Base-by-base conservation (phyloP, 2,113 vertebrate species). In the Saimiri boliviensis region DNA sequence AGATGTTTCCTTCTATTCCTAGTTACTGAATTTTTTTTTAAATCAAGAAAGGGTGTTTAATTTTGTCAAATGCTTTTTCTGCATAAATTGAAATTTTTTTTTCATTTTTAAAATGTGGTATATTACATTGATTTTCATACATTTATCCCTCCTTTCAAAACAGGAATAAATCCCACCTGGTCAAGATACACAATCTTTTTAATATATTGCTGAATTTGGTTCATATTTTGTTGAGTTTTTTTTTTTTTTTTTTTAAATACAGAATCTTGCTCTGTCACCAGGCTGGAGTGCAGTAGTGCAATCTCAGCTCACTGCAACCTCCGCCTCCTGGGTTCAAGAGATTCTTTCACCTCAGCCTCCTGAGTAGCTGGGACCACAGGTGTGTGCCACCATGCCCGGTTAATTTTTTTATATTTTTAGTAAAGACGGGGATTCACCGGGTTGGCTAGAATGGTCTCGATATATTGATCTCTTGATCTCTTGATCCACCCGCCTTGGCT, bases 211-310 rank as follows among this genome's bases (percentile, higher is more conserved):
- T 12, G 11, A 49, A n/a, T 21, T 66, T 40, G 58, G 8, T 40
- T 90, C 66, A 16, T 47, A n/a, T 60, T 77, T 89, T 84, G 27
- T 30, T 77, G 42, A 85, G 85, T 12, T 35, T 77, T 90, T 79
- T 86, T 47, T 47, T 47, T 47, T 47, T 47, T 47, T 47, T 47
- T 47, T 77, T 90, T 79, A n/a, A n/a, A n/a, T n/a, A 47, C 47
- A 47, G 47, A 47, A 11, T 47, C 47, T 47, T 47, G 47, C 47
- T 47, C 47, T 47, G 47, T 47, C 47, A 47, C 10, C 47, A 47
- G 47, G 47, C 47, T 47, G 11, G 47, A 47, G 47, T 47, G 10
- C 47, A 47, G 47, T 12, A 11, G 47, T 6, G 47, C 10, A 47
- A 12, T 12, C 47, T 47, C 10, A 11, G 47, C 47, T 47, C 47